Evolutionary conservation across 2,888 invertebrate genomes (phyloP).

Genomic region (Mesopsocus fuscifrons): DNA sequence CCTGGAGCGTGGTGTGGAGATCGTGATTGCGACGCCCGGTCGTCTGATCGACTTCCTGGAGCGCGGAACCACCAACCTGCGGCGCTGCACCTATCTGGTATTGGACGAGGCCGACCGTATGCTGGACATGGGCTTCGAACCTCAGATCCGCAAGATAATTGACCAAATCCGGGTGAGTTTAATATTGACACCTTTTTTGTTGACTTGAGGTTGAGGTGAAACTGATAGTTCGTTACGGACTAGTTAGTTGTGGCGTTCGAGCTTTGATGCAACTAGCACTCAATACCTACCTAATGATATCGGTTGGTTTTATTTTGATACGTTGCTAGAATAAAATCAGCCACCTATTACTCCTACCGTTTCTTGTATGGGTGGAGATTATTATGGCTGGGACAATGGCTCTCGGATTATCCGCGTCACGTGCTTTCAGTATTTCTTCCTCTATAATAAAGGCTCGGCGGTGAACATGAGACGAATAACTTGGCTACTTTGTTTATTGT

Average conservation of each 20-base stretch:
- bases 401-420: no score
- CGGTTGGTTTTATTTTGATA: neutral
- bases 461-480: neutral
- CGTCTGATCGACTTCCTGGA: conserved; percentile 71
- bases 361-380: no score
- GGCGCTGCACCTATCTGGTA: conserved; percentile 75
- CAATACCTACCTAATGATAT: neutral
- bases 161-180: conserved; percentile 56
- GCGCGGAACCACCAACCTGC: conserved; percentile 56
- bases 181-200: neutral
- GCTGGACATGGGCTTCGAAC: conserved; percentile 97
- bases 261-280: neutral
- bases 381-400: neutral
- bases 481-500: neutral
- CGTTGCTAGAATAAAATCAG: neutral
- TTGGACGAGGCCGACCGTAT: conserved; percentile 86
- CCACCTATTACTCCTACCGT: neutral
- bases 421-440: neutral
- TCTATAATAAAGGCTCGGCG: neutral
- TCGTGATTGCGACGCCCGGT: conserved; percentile 79
- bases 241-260: no score
- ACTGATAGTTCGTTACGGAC: no score
- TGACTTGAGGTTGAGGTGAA: no score
- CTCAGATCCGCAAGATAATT: conserved; percentile 84
- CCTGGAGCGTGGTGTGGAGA: conserved; percentile 60